phyloP scores from a whole-genome alignment of 2,797 vertebrate genomes.

The Cottoperca gobio region DNA sequence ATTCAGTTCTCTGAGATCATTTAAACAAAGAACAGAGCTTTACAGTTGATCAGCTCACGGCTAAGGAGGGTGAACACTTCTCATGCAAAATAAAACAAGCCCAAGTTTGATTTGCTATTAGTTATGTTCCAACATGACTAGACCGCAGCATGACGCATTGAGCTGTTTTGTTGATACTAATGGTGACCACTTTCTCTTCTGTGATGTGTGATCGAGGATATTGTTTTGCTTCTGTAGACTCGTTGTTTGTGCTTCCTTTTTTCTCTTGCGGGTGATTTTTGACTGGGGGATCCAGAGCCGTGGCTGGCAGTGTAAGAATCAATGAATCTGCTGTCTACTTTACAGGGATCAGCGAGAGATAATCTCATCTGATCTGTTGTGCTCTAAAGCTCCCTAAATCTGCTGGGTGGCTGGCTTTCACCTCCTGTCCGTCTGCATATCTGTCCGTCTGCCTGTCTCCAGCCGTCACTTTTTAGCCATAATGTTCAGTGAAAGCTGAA shows the following conservation, averaged over 20 bases:
- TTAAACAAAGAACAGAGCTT: not conserved
- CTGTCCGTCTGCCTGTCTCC: constrained; percentile 5
- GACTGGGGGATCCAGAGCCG: constrained; percentile 34
- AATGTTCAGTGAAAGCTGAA: not conserved
- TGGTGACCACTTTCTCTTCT: not conserved
- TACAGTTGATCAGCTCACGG: not conserved
- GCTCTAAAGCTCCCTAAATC: constrained; percentile 77
- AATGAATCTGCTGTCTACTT: constrained; percentile 71
- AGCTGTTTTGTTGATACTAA: not conserved
- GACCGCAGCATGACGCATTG: constrained; percentile 9
- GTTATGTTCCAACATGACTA: constrained; percentile 15
- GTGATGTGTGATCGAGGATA: not conserved
- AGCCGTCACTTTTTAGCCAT: not conserved
- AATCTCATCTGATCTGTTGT: constrained; percentile 80
- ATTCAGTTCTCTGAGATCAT: not conserved
- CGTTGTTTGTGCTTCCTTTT: not conserved
- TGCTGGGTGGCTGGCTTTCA: constrained; percentile 70
- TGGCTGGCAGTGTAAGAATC: constrained; percentile 61
- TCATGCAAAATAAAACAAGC: constrained; percentile 45
- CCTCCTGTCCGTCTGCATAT: constrained; percentile 41
- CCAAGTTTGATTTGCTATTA: constrained; percentile 2
- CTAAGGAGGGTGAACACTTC: constrained; percentile 23
- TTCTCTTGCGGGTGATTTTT: constrained; percentile 38
- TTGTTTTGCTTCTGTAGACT: not conserved
- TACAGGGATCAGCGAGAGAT: constrained; percentile 74